Evolutionary conservation across 2,113 vertebrate species (phyloP), one percentile per base, ranked within the genome.

Genomic region (Sturnus vulgaris): DNA sequence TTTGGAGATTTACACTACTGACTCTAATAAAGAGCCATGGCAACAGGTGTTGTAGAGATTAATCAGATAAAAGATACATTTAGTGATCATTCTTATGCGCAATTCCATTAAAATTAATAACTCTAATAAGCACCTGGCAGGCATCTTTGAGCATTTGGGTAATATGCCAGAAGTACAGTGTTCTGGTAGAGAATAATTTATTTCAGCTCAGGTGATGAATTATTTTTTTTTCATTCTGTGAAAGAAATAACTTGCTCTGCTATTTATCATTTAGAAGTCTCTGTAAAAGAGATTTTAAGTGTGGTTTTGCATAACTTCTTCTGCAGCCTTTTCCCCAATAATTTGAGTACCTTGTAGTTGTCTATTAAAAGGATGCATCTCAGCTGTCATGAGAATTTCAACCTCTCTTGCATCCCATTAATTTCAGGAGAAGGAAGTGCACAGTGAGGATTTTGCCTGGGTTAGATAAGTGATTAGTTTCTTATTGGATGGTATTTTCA

Each of bases 41-140:
- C 33, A 95, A 84, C 56, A 92, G 69, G 52, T 84, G 61, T 24
- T 78, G 39, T 19, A 81, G 57, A 60, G 30, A 93, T 93, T 86
- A 89, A 65, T 90, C 63, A 73, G 86, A 78, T 84, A 86, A 94
- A 86, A 59, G 31, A 35, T 59, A 50, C 2, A 4, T 71, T 88
- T 91, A 76, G 31, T 72, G 65, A 84, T 95, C 64, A 79, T 79
- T 94, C 70, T 84, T 89, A 68, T 30, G 37, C 55, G 65, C 44
- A 79, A 35, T 87, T 86, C 40, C 17, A 64, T 95, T 82, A 84
- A 95, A 89, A 89, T 91, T 1, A 93, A n/a, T 91, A 93, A 73
- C 69, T 70, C 68, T 88, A 96, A 84, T 83, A 90, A 86, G 59
- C 23, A 70, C 52, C 77, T 84, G 69, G 72, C 83, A 94, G 84